phyloP scores from a whole-genome alignment of 1,140 invertebrate genomes.

The Chelonus insularis region DNA sequence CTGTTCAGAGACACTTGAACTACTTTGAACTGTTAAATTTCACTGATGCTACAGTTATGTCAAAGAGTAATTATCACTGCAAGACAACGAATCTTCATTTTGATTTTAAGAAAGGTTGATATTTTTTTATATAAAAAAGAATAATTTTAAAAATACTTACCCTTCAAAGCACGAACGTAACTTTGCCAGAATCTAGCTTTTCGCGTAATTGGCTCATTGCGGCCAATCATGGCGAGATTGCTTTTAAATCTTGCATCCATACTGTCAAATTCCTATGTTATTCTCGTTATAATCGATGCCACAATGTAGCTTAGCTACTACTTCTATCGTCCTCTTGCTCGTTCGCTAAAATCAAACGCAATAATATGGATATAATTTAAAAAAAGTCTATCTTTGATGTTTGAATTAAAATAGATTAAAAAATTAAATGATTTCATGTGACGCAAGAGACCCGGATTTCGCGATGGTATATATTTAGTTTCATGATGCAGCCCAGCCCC shows the following conservation, averaged over 20 bases:
- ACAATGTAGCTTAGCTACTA: constrained; percentile 13
- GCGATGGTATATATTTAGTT: constrained; percentile 55
- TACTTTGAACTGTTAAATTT: too few relatives aligned
- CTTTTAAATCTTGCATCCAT: constrained; percentile 84
- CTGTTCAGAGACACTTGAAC: too few relatives aligned
- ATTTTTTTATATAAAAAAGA: not conserved
- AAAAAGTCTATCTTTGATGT: constrained; percentile 28
- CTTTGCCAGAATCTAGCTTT: constrained; percentile 92
- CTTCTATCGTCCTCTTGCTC: constrained; percentile 59
- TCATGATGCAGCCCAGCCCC: constrained; percentile 38
- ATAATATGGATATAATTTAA: not conserved
- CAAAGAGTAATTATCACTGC: too few relatives aligned
- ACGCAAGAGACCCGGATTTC: constrained; percentile 51
- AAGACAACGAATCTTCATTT: too few relatives aligned
- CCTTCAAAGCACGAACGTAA: constrained; percentile 86
- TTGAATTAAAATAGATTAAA: constrained; percentile 3
- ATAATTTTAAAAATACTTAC: constrained; percentile 57
- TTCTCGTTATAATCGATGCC: not conserved
- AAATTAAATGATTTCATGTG: constrained; percentile 27
- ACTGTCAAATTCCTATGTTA: constrained; percentile 47
- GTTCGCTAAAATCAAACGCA: constrained; percentile 70
- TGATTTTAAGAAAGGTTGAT: too few relatives aligned
- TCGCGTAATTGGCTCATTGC: constrained; percentile 86
- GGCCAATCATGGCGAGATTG: constrained; percentile 89
- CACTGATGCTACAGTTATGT: too few relatives aligned